Base-by-base conservation (phyloP, 64 coral and sea anemone genomes). In the Porites australiensis region DNA sequence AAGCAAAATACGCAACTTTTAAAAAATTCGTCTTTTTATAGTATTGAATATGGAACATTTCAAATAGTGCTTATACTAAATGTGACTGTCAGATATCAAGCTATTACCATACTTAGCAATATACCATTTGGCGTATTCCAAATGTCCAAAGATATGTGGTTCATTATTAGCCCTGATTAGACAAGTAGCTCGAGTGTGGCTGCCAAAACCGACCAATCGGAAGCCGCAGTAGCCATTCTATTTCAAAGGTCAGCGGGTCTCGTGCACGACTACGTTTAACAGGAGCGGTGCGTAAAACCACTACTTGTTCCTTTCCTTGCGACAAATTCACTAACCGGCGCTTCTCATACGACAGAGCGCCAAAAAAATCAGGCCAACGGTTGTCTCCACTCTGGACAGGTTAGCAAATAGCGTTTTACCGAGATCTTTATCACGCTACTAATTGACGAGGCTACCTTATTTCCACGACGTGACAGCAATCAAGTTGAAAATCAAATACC, bases 221-320 rank as follows among this genome's bases (percentile, higher is more conserved):
- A 51, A 10, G 46, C 45, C 63, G 61, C 15, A 16, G 48, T 51
- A n/a, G 45, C 44, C 8, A 60, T 44, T 68, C 73, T 47, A 84
- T 69, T 84, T 68, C 81, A 84, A 84, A 84, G 81, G 81, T 84
- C 81, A 37, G 62, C 62, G 81, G 61, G 54, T 57, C 54, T 57
- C 54, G 54, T 57, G 54, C 54, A 12, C 54, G 4, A 57, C 54
- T 57, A 37, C 27, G 27, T 57, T 57, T 57, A 12, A 57, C 12
- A 57, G 54, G 54, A 57, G 54, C 54, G 54, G 54, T 57, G 54
- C 4, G 54, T 57, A 57, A 57, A 57, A 57, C 54, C 54, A 57
- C 61, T 10, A 50, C 43, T 15, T 84, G 19, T 22, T 48, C 2
- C 16, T 23, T 37, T 37, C 27, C 62, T 47, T 10, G 21, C 2